Conservation (phyloP, 1,140 invertebrate genomes). For the Drosophila pachea region DNA sequence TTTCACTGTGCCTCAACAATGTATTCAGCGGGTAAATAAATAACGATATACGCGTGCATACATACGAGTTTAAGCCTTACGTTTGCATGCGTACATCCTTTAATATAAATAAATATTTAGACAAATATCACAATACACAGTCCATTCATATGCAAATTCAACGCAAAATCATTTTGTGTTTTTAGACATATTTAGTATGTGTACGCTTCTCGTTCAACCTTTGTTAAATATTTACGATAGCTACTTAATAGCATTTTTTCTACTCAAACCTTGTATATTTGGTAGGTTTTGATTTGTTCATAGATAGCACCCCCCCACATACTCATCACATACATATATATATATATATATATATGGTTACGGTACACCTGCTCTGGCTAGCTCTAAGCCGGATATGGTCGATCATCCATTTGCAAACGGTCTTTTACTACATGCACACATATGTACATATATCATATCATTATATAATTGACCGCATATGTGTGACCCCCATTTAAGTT, state of each 20-base stretch:
- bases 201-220: background rate
- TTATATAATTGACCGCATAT: slow-evolving; percentile 66
- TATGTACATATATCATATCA: slow-evolving; percentile 5
- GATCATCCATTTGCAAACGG: slow-evolving; percentile 40
- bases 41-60: slow-evolving; percentile 11
- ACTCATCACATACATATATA: background rate
- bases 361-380: background rate
- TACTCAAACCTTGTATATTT: background rate
- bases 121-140: slow-evolving; percentile 17
- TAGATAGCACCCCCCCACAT: slow-evolving; percentile 1
- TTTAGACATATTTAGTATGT: slow-evolving; percentile 23
- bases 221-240: background rate
- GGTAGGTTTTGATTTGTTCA: slow-evolving; percentile 15
- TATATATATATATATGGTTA: background rate
- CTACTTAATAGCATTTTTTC: slow-evolving; percentile 1
- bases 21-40: slow-evolving; percentile 75
- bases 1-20: slow-evolving; percentile 39
- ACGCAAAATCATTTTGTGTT: slow-evolving; percentile 25
- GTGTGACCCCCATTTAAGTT: slow-evolving; percentile 28
- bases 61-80: background rate
- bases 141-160: slow-evolving; percentile 29
- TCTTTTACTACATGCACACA: background rate
- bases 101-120: slow-evolving; percentile 13
- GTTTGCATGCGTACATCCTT: slow-evolving; percentile 8
- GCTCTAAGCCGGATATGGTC: slow-evolving; percentile 48